These are phyloP conservation scores for Phymastichus coffea DNA, from an alignment of 1,140 invertebrate genomes.

Conservation along the genomic window DNA sequence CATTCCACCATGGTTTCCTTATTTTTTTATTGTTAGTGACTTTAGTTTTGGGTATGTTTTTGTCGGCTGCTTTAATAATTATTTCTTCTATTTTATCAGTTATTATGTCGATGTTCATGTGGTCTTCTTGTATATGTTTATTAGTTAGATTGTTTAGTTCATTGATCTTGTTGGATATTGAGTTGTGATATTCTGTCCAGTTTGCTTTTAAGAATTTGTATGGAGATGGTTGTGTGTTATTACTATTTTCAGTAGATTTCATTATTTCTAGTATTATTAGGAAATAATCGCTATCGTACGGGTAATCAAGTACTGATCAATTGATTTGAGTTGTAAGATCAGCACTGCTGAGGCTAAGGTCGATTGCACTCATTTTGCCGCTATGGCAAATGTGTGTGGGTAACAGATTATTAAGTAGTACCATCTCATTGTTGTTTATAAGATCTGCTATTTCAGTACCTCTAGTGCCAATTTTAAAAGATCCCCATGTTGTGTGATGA, in stretches of 20 bases:
- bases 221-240: conserved; percentile 12
- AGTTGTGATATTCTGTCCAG: conserved; percentile 31
- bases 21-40: no score
- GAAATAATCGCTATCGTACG: conserved; percentile 42
- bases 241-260: conserved; percentile 10
- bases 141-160: neutral
- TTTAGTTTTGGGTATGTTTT: conserved; percentile 30
- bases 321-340: no score
- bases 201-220: conserved; percentile 31
- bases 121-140: conserved; percentile 21
- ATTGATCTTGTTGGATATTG: conserved; percentile 24
- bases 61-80: conserved; percentile 32
- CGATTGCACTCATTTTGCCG: no score
- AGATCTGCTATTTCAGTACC: conserved; percentile 36
- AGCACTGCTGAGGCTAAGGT: no score
- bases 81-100: conserved; percentile 27
- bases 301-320: conserved; percentile 32
- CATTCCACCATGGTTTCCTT: no score
- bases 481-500: conserved; percentile 42
- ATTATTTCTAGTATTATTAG: conserved; percentile 28
- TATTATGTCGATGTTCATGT: no score
- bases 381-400: no score
- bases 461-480: conserved; percentile 33
- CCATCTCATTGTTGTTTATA: conserved; percentile 43
- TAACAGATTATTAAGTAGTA: no score